These are phyloP conservation scores for Epicampocera succincta DNA, from an alignment of 2,888 invertebrate species.

Conservation along the genomic window DNA sequence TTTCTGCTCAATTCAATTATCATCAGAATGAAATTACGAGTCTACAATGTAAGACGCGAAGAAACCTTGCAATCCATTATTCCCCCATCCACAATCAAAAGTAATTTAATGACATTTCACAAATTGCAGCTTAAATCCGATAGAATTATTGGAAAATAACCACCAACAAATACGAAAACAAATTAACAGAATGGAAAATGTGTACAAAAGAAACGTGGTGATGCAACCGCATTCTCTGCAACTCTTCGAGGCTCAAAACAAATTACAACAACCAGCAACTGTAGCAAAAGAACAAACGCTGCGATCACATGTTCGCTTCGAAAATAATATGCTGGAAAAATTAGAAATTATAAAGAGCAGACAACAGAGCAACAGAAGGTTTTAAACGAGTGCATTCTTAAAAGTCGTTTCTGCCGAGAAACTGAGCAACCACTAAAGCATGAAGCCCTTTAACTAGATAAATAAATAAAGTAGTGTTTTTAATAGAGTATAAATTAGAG, in stretches of 20 bases:
- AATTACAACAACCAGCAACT: conserved; percentile 20
- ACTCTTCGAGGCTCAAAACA: conserved; percentile 32
- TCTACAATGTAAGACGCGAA: no score
- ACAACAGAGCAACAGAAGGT: no score
- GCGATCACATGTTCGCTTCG: background rate
- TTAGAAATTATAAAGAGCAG: background rate
- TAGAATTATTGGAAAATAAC: conserved; percentile 37
- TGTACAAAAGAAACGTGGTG: conserved; percentile 23
- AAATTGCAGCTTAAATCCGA: conserved; percentile 58
- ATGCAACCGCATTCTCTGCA: conserved; percentile 59
- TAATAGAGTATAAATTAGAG: no score
- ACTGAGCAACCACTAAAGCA: no score
- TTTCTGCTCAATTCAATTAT: conserved; percentile 9
- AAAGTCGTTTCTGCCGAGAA: no score
- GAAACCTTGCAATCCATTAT: conserved; percentile 8
- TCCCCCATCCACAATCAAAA: conserved; percentile 38
- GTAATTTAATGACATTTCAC: conserved; percentile 64
- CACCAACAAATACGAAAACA: conserved; percentile 5
- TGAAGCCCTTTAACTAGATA: no score
- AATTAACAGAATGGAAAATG: background rate
- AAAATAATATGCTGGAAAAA: background rate
- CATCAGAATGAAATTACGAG: background rate
- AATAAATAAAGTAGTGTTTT: no score
- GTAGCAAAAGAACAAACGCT: conserved; percentile 21
- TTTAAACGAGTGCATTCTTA: no score